Evolutionary conservation across 2,888 invertebrate species (phyloP), one percentile per base, ranked within the genome.

Genomic region (Dryocosmus kuriphilus): DNA sequence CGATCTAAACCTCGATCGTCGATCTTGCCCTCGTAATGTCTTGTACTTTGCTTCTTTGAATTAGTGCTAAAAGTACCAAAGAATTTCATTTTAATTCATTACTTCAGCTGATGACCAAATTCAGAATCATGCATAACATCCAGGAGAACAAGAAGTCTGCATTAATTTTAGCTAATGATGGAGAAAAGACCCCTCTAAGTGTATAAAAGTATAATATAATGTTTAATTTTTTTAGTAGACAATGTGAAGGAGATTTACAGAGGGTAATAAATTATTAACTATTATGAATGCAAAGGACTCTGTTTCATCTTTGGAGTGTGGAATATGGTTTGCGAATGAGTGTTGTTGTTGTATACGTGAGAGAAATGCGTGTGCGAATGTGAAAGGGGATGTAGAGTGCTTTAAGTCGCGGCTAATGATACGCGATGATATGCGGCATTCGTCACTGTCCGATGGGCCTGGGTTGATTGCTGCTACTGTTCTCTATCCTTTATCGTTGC

Each of bases 341-440:
- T 55, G 55, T 55, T n/a, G n/a, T 22, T 55, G 4, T 55, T 60
- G 60, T 24, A 27, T 60, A 27, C 27, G 60, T 27, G 27, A 27
- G 27, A 27, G 60, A 60, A 60, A 46, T 41, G 76, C 19, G 32
- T 65, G 65, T 63, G 65, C 46, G 65, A 76, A 76, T 76, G 76
- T 55, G 62, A 74, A 76, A 78, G 77, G 73, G 63, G 78, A 80
- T 77, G 82, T 83, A 84, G 87, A 88, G 85, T 85, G 86, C 85
- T 84, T 87, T 82, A 83, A 87, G 86, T 85, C 86, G 85, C 83
- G 86, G 90, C 88, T 90, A 90, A 90, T 90, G 90, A 90, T 89
- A 89, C 90, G 89, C 89, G 89, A 90, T 90, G 89, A 90, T 90
- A 90, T 88, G 88, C 89, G 88, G 89, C 90, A 90, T 90, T 89